Percentiles rank a stretch among this genome's conserved stretches.
Conservation (phyloP, 2,113 vertebrate genomes). For the Chionis minor region DNA sequence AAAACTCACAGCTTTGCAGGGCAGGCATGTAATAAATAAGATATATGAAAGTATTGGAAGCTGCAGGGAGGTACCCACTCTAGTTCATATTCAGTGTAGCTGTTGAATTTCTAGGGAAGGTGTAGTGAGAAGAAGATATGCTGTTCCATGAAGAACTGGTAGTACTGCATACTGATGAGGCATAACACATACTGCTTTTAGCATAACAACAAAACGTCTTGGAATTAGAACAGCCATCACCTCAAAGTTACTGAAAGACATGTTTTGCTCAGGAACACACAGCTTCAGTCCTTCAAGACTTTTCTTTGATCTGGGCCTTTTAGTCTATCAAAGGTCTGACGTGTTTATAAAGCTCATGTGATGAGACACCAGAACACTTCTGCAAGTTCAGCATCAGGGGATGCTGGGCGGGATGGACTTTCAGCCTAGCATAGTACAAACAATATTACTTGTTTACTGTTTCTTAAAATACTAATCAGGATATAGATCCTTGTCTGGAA, state of each 20-base stretch:
- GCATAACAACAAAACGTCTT: not conserved
- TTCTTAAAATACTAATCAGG: not conserved
- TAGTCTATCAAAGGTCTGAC: not conserved
- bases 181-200: not conserved
- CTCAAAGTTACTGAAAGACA: not conserved
- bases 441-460: accelerated
- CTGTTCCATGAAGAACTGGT: not conserved
- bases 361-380: not conserved
- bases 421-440: not conserved
- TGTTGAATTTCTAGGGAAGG: not conserved
- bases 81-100: not conserved
- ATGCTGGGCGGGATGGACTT: not conserved
- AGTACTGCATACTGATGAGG: not conserved
- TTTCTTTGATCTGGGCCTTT: not conserved
- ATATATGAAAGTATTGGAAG: not conserved
- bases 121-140: not conserved
- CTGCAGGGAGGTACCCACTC: not conserved
- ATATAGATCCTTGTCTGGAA: not conserved
- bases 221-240: not conserved
- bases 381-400: not conserved
- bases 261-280: not conserved
- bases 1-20: not conserved
- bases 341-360: not conserved
- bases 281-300: not conserved
- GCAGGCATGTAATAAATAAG: not conserved